Evolutionary conservation across 2,888 invertebrate species (phyloP), one percentile per base, ranked within the genome.

Genomic region (Rotaria sp.): DNA sequence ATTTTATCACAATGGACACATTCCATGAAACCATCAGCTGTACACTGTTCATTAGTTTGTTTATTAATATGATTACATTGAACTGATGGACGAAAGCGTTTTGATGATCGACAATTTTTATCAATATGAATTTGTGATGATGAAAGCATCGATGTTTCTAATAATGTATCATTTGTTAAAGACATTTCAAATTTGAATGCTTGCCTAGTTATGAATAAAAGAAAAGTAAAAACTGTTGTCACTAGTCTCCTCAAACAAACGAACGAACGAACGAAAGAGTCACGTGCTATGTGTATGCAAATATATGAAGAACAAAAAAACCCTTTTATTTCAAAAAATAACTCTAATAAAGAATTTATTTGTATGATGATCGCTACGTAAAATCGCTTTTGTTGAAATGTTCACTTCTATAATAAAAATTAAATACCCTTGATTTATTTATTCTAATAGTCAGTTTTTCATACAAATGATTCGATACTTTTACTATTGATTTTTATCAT

Each of bases 11-110:
- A 67, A 67, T 67, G 67, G 21, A 35, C 67, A 67, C 67, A 67
- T 67, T 67, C 67, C 67, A 67, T 67, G 38, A 67, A 67, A 21
- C 67, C 67, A 67, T 67, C 67, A 21, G 67, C 67, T 35, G 67
- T 67, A 38, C 67, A 67, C 38, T 67, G 67, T 67, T 67, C 67
- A 67, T 67, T 67, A 0, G 35, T 67, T 67, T 35, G 35, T 35
- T 67, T 35, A 67, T 67, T 7, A 21, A 30, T 30, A 35, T 67
- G 67, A 21, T 35, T 35, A 67, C 67, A 67, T 67, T 67, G 67
- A 7, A 67, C 21, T 67, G 18, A 67, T 67, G 67, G 67, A 13
- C 67, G 67, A 67, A 67, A 67, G 21, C 67, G 67, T 67, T 67
- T 67, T 67, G 67, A 21, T 35, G 35, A 21, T 67, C 67, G 67